These are phyloP conservation scores for Podocnemis expansa DNA, from an alignment of 2,113 vertebrate species.

Conservation along the genomic window DNA sequence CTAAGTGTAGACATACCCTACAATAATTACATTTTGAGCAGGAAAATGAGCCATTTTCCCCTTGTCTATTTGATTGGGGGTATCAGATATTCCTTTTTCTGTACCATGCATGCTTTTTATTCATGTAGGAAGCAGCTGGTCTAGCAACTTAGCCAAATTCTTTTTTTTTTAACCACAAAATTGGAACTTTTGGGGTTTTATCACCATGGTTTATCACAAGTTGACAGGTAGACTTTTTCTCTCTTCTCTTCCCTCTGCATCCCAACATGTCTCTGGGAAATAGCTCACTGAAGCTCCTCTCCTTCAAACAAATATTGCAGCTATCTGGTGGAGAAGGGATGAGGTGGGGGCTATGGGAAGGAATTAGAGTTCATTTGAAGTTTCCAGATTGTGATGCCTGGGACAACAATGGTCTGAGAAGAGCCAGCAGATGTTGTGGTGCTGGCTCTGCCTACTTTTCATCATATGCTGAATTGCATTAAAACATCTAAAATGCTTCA, in stretches of 20 bases:
- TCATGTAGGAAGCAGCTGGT: conserved; percentile 75
- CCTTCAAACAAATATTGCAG: conserved; percentile 57
- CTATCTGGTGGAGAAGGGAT: conserved; percentile 9
- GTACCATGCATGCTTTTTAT: conserved; percentile 37
- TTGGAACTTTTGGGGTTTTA: conserved; percentile 20
- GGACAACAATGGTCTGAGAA: no score
- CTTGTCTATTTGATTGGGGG: conserved; percentile 72
- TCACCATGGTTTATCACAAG: conserved; percentile 32
- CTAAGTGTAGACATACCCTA: conserved; percentile 42
- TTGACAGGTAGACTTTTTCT: conserved; percentile 52
- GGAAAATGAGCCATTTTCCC: conserved; percentile 51
- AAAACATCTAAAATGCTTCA: no score
- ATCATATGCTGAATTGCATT: no score
- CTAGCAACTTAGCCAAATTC: conserved; percentile 47
- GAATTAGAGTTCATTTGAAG: fast-evolving
- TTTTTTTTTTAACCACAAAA: conserved; percentile 24
- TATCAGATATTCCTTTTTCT: conserved; percentile 71
- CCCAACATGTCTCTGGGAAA: conserved; percentile 49
- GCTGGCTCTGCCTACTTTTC: no score
- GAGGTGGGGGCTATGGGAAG: background rate
- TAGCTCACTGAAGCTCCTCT: no score
- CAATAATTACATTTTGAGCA: conserved; percentile 55
- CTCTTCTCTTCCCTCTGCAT: conserved; percentile 19
- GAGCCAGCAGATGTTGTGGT: no score
- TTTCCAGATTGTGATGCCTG: no score